Evolutionary conservation across 2,888 invertebrate species (phyloP).

Genomic region (Lasius fuliginosus): DNA sequence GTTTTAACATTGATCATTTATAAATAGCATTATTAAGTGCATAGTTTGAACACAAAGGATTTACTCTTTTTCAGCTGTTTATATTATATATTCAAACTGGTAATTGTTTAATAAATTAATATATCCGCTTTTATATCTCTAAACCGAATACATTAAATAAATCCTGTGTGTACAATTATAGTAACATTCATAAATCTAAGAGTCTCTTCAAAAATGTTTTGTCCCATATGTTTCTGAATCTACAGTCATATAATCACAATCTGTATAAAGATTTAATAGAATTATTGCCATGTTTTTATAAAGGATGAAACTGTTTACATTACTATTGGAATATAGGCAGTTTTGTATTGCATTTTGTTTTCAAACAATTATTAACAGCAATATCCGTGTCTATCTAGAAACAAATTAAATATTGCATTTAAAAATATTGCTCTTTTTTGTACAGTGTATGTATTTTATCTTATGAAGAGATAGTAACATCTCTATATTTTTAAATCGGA

Average conservation of each 20-base stretch:
- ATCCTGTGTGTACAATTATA: not conserved
- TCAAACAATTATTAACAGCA: not conserved
- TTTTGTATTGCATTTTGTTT: not conserved
- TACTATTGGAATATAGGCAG: not conserved
- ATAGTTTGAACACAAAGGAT: constrained; percentile 20
- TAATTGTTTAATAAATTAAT: constrained; percentile 50
- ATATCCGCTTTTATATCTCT: constrained; percentile 32
- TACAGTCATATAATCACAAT: not conserved
- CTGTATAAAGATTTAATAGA: not conserved
- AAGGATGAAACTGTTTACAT: not conserved
- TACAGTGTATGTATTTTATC: not conserved
- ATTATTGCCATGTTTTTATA: not conserved
- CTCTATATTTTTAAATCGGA: not conserved
- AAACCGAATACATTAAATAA: constrained; percentile 66
- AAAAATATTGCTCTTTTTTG: not conserved
- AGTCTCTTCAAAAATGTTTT: constrained; percentile 2
- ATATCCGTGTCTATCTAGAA: not conserved
- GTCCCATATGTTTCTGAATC: not conserved
- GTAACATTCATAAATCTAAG: constrained; percentile 33
- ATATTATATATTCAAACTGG: constrained; percentile 10
- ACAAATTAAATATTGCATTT: not conserved
- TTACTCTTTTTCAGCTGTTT: not conserved
- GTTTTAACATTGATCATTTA: not conserved
- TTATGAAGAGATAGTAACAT: not conserved
- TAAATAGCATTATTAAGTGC: not conserved